Conservation (phyloP, 2,113 vertebrate species). For the Lates calcarifer region DNA sequence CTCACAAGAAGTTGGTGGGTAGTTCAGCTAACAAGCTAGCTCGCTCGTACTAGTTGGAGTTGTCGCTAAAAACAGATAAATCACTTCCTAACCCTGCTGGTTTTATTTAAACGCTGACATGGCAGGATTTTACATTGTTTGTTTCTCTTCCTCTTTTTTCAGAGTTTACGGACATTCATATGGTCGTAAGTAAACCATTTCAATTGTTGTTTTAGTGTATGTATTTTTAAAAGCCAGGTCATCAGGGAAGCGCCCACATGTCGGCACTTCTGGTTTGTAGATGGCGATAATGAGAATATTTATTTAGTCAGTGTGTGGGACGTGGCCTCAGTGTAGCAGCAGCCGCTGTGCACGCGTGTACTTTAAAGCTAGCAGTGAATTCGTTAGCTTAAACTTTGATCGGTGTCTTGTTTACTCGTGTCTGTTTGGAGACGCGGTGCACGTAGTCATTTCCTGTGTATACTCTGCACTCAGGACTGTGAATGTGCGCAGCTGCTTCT, state of each 20-base stretch:
- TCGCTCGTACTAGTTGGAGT: not conserved
- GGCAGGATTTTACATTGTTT: not conserved
- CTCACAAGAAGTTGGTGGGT: conserved; percentile 17
- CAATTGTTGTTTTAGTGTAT: too few relatives aligned
- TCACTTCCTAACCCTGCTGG: not conserved
- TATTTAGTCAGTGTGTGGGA: not conserved
- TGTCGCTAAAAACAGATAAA: not conserved
- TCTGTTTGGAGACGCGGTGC: not conserved
- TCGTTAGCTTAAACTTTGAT: not conserved
- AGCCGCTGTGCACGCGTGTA: not conserved
- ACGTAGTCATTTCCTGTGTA: conserved; percentile 12
- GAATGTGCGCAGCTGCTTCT: not conserved
- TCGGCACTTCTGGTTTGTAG: not conserved
- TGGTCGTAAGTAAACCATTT: conserved; percentile 51
- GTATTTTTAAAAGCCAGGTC: rapidly evolving
- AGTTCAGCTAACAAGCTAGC: conserved; percentile 35
- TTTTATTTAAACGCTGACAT: not conserved
- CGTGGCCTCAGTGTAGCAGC: not conserved
- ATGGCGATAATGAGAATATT: too few relatives aligned
- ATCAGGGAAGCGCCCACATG: not conserved
- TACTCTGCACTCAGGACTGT: not conserved
- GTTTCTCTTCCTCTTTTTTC: not conserved
- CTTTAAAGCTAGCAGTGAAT: not conserved
- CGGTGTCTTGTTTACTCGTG: not conserved
- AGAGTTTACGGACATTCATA: conserved; percentile 39